Base-by-base conservation (phyloP, 2,888 invertebrate genomes). In the Andricus curvator region DNA sequence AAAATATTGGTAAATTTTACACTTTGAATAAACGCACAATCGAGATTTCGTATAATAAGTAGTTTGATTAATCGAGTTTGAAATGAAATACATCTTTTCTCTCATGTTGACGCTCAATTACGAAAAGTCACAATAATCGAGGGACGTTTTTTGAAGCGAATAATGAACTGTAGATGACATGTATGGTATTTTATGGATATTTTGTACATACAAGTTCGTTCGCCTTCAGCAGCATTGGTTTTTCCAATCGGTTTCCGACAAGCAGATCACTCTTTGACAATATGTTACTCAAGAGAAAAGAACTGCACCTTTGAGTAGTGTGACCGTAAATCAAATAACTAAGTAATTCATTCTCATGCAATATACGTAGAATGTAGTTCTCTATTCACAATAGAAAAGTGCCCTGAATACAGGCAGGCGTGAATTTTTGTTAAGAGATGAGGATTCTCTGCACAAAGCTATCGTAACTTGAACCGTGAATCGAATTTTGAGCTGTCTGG, bases 371-470 rank as follows among this genome's bases (percentile, higher is more conserved):
- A n/a, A 56, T 56, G 11, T n/a, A 56, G 56, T 4, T 0, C n/a
- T n/a, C 11, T 56, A n/a, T 56, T n/a, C 11, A 56, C 9, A 56
- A 56, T 11, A 56, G n/a, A 56, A n/a, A n/a, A n/a, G 56, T n/a
- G n/a, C 56, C 11, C 9, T n/a, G 17, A 48, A 48, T n/a, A n/a
- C 56, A 56, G 9, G 11, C n/a, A 9, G 9, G 56, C n/a, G 56
- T 56, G n/a, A 56, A 56, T 56, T 56, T 56, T 56, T 56, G 9
- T 56, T 56, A n/a, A 56, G n/a, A 56, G 56, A 56, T 6, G 56
- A n/a, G 56, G n/a, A n/a, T 56, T n/a, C n/a, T 56, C 56, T 56
- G 9, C n/a, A 56, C 56, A 56, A n/a, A 56, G 56, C 56, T 56
- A n/a, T 56, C n/a, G n/a, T 56, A 56, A 56, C n/a, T n/a, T 56